Conservation (phyloP, 2,797 vertebrate genomes). For the Gephyroberyx darwinii region DNA sequence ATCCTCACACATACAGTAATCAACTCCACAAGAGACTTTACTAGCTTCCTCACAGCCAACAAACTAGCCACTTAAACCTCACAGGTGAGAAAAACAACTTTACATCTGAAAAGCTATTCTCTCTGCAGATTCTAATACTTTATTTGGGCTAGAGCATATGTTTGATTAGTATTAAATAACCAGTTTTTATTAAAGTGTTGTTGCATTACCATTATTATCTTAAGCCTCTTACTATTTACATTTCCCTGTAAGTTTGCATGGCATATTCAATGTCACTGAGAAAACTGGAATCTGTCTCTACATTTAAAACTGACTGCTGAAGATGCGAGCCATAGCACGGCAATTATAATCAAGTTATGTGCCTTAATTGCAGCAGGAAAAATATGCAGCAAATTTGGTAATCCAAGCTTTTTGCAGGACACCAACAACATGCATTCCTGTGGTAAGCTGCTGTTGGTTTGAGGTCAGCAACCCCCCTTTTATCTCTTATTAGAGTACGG, state of each 20-base stretch:
- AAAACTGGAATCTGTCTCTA: neutral
- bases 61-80: neutral
- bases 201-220: neutral
- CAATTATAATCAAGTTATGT: neutral
- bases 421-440: conserved; percentile 20
- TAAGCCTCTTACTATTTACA: neutral
- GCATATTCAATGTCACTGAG: neutral
- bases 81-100: neutral
- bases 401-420: conserved; percentile 3
- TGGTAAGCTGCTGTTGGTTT: conserved; percentile 41
- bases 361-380: conserved; percentile 11
- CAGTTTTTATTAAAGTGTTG: neutral
- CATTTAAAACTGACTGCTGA: conserved; percentile 5
- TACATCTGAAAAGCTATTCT: neutral
- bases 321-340: neutral
- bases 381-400: neutral
- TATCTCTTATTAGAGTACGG: conserved; percentile 24
- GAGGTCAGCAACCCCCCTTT: conserved; percentile 34
- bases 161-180: neutral
- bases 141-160: neutral
- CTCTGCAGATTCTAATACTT: neutral
- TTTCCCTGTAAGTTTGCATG: too few species aligned
- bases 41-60: neutral
- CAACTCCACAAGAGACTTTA: neutral
- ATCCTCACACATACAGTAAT: conserved; percentile 2